A percentile compares a stretch with the other conserved stretches of the same genome.
These are phyloP conservation scores for Patiria miniata DNA, from an alignment of 35 echinoderm and acorn worm genomes.

Conservation along the genomic window DNA sequence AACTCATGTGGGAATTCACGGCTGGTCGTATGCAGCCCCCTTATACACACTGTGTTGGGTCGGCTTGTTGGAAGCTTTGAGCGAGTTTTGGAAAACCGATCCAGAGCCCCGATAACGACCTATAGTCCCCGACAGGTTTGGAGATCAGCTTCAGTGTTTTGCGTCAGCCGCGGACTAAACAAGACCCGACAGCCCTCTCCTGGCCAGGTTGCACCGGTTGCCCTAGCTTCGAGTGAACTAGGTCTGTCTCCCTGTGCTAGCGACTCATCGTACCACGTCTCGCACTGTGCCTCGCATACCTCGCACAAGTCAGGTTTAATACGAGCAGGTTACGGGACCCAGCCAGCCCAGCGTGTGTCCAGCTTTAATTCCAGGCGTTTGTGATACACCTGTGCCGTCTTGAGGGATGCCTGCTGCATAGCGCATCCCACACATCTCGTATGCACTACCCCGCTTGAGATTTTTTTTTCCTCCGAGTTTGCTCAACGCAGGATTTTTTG, in stretches of 20 bases:
- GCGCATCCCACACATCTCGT: background rate
- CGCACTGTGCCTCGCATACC: too few relatives aligned
- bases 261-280: too few relatives aligned
- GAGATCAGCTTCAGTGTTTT: conserved; percentile 2
- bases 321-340: background rate
- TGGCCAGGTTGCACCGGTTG: background rate
- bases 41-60: background rate
- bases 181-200: conserved; percentile 5
- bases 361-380: background rate
- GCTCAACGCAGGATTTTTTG: too few relatives aligned
- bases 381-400: conserved; percentile 14
- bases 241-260: background rate
- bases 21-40: background rate
- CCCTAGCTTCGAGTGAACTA: conserved; percentile 2
- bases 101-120: background rate
- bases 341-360: conserved; percentile 10
- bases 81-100: too few relatives aligned
- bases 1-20: background rate
- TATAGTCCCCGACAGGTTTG: conserved; percentile 5
- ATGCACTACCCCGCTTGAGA: too few relatives aligned
- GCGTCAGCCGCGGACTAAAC: conserved; percentile 23
- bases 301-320: too few relatives aligned
- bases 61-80: background rate
- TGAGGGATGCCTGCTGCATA: background rate
- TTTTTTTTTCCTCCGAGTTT: too few relatives aligned